Conservation (phyloP, 2,113 vertebrate species). For the Peromyscus leucopus region DNA sequence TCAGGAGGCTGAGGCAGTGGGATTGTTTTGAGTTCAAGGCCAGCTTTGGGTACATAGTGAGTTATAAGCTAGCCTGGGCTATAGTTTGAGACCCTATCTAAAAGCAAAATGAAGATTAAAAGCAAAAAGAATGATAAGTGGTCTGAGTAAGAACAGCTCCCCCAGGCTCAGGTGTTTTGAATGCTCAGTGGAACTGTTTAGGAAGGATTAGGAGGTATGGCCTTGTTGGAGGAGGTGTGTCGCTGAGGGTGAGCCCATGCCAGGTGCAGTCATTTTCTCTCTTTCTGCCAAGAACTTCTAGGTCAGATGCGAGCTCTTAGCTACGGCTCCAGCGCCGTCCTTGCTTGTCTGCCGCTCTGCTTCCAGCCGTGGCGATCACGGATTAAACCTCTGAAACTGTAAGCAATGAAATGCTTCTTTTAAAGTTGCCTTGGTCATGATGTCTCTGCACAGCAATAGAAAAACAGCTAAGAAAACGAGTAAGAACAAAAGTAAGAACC, state of each 20-base stretch:
- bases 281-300: background rate
- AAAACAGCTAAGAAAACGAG: background rate
- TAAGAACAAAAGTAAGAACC: background rate
- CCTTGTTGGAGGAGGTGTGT: background rate
- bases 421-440: background rate
- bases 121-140: background rate
- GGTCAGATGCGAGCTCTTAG: background rate
- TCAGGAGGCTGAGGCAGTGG: background rate
- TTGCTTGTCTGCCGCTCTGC: background rate
- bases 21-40: background rate
- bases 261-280: background rate
- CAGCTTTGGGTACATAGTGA: background rate
- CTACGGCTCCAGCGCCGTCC: background rate
- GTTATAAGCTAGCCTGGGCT: background rate
- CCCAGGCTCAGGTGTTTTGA: background rate
- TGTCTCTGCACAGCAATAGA: background rate
- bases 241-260: background rate
- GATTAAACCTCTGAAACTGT: background rate
- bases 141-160: background rate
- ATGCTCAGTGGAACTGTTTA: background rate
- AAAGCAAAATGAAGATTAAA: background rate
- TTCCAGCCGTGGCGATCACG: background rate
- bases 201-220: background rate
- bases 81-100: background rate
- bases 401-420: background rate